Evolutionary conservation across 53 echinoderm and acorn worm genomes (phyloP).

Genomic region (Luidia sarsii): DNA sequence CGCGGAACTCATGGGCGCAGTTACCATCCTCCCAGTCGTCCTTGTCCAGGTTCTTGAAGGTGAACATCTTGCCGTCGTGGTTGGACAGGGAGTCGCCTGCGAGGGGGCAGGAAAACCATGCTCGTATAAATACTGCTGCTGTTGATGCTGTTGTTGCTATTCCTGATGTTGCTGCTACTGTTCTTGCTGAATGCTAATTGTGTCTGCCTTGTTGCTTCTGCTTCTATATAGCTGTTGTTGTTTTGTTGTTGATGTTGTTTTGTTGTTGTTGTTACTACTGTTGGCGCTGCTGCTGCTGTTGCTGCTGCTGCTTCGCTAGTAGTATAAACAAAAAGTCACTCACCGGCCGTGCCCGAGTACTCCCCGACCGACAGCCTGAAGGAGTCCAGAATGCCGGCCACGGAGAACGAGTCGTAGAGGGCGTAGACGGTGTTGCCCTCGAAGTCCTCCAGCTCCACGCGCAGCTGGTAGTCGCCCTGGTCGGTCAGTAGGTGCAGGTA

Average conservation of each 20-base stretch:
- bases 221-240: too few species aligned
- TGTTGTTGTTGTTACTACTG: too few species aligned
- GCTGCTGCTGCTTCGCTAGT: too few species aligned
- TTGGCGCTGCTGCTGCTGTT: too few species aligned
- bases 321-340: too few species aligned
- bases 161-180: too few species aligned
- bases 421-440: constrained; percentile 61
- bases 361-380: constrained; percentile 66
- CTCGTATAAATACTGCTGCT: background rate
- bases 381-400: constrained; percentile 55
- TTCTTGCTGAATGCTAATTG: background rate
- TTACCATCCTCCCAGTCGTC: constrained; percentile 51
- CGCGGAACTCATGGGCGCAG: constrained; percentile 69
- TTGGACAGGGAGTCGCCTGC: constrained; percentile 71
- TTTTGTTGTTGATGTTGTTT: too few species aligned
- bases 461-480: constrained; percentile 83
- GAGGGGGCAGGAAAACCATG: too few species aligned
- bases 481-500: constrained; percentile 66
- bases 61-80: constrained; percentile 54
- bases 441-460: constrained; percentile 76
- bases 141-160: too few species aligned
- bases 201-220: background rate
- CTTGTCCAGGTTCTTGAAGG: constrained; percentile 73
- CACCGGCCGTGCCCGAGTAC: constrained; percentile 92
- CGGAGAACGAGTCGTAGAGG: constrained; percentile 61